Base-by-base conservation (phyloP, 92 coral and sea anemone species). In the Zoanthus sociatus region DNA sequence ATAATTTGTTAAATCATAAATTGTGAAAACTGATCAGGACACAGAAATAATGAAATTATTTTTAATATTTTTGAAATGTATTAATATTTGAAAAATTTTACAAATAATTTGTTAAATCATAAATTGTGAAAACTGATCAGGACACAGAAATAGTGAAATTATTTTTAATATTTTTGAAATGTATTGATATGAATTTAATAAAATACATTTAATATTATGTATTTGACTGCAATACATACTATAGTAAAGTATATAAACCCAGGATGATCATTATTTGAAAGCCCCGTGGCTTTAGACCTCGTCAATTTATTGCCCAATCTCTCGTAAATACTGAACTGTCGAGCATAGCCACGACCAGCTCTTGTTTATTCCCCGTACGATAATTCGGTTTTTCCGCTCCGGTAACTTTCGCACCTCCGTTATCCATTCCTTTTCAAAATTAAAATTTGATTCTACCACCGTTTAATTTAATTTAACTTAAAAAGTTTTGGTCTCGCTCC, bases 331-430 rank as follows among this genome's bases (percentile, higher is more conserved):
- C 26, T 26, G 26, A 77, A 42, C 83, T 77, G 18, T 77, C 83
- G 42, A 77, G 67, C 16, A 77, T 77, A 46, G 83, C 68, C 66
- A 68, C 68, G 44, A 77, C 83, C 66, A 77, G 83, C 67, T 77
- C 83, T 26, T 50, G 31, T 50, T 77, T 77, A 47, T 77, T 77
- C 42, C 83, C 68, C 67, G 83, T 77, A 47, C 83, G 68, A 47
- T 77, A 77, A 42, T 77, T 77, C 18, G 83, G 83, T n/a, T 77
- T 77, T 66, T 77, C 55, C 17, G 47, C 31, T 76, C 31, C 81
- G 81, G 81, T 26, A 76, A 17, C 58, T 63, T 42, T 77, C 67
- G 26, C 37, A 77, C 66, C 16, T 21, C 67, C 48, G 18, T 55
- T 33, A 77, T 47, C 83, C 83, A 77, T 12, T 77, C 83, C 67